Conservation (phyloP, 2,888 invertebrate genomes). For the Coremacera marginata region DNA sequence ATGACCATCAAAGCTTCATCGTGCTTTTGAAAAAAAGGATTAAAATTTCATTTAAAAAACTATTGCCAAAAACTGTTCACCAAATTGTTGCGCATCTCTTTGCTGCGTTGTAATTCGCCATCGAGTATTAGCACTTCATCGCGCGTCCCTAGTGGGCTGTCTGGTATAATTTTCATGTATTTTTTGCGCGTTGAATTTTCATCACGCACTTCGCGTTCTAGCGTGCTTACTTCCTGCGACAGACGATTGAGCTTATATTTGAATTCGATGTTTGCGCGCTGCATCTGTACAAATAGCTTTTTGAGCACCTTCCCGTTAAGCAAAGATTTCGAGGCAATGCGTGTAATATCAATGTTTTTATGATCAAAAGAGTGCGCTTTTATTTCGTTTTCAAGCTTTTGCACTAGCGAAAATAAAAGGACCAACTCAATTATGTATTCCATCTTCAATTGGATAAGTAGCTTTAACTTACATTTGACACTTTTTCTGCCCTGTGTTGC, state of each 20-base stretch:
- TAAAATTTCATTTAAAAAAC: no score
- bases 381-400: not conserved
- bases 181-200: slow-evolving; percentile 33
- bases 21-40: slow-evolving; percentile 10
- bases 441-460: no score
- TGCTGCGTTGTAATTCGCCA: slow-evolving; percentile 42
- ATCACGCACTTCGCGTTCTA: slow-evolving; percentile 40
- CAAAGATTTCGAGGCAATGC: slow-evolving; percentile 37
- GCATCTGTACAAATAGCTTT: slow-evolving; percentile 38
- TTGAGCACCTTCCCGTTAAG: slow-evolving; percentile 38
- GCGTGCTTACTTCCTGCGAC: slow-evolving; percentile 29
- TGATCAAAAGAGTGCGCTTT: not conserved
- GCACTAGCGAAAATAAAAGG: not conserved
- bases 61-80: slow-evolving; percentile 22
- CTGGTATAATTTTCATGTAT: slow-evolving; percentile 44
- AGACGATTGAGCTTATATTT: slow-evolving; percentile 42
- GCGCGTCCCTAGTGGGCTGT: slow-evolving; percentile 39
- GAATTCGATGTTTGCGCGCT: slow-evolving; percentile 39
- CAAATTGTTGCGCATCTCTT: slow-evolving; percentile 44
- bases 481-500: not conserved
- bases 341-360: slow-evolving; percentile 38
- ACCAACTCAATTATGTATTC: no score
- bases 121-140: slow-evolving; percentile 44
- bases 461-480: slow-evolving; percentile 4
- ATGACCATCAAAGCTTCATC: slow-evolving; percentile 42